Percentiles rank a stretch among this genome's conserved stretches.
phyloP scores from a whole-genome alignment of 1,140 invertebrate species.

The Rhizoglyphus robini region DNA sequence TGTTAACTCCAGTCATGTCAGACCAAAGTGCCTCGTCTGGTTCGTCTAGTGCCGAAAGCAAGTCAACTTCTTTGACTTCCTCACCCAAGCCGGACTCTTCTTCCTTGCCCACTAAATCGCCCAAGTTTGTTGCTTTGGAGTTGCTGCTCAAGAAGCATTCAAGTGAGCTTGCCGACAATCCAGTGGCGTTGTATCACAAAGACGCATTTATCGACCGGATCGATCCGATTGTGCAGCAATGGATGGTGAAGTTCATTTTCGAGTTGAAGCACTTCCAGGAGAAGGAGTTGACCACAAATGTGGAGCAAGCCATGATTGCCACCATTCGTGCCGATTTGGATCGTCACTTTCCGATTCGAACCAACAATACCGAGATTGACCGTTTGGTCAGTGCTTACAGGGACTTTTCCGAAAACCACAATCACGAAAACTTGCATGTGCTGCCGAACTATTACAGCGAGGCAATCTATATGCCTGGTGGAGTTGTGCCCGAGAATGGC shows the following conservation, averaged over 20 bases:
- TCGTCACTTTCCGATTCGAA: neutral
- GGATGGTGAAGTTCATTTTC: neutral
- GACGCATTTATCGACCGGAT: neutral
- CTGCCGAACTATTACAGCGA: neutral
- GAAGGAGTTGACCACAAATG: neutral
- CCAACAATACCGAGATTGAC: neutral
- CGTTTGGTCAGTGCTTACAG: neutral
- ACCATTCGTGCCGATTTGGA: neutral
- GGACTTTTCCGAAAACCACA: neutral
- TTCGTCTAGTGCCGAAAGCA: no score
- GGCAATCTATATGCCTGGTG: neutral
- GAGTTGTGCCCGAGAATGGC: no score
- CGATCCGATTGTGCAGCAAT: neutral
- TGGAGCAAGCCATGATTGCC: neutral
- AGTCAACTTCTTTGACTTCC: no score
- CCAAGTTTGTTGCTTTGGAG: no score
- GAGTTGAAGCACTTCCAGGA: neutral
- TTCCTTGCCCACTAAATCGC: no score
- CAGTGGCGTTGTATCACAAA: neutral
- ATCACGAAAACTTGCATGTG: neutral
- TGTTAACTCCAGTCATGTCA: no score
- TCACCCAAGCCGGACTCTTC: no score
- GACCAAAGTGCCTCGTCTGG: no score
- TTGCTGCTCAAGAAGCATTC: no score
- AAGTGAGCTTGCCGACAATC: no score